Evolutionary conservation across 2,113 vertebrate genomes (phyloP), one percentile per base, ranked within the genome.

Genomic region (Cettia cetti): DNA sequence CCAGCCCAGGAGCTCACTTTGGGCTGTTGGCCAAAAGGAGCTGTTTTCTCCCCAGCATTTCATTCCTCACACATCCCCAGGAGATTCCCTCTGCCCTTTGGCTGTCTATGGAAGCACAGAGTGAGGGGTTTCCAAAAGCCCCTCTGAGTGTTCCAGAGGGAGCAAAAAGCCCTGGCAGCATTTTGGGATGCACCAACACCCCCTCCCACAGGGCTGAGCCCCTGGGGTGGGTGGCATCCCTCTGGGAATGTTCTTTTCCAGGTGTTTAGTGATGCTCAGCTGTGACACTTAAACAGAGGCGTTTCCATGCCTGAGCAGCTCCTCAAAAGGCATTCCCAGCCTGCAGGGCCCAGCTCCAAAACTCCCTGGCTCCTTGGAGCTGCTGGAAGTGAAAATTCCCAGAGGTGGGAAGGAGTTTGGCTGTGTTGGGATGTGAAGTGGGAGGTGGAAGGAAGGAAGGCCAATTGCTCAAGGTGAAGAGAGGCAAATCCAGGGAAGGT

Each of bases 41-140:
- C 28, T 22, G 26, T 0, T 83, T 20, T 5, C 2, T 15, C 27
- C 71, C 52, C 6, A n/a, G 0, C 9, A 2, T 22, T 28, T 6
- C 44, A 6, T 26, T 14, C 28, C 65, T 40, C 47, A 1, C 7
- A 5, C 10, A 5, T 12, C 1, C 45, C 0, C 0, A 12, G 75
- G 30, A 37, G 37, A 4, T 13, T 45, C 30, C 21, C 4, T 7
- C 19, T 28, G 23, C 49, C 8, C 24, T 18, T 10, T 15, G 19
- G 4, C 22, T 23, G 4, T 6, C 6, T n/a, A n/a, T n/a, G 1
- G 11, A 2, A 6, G 35, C 40, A 7, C 10, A 5, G 24, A 4
- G 0, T 9, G 7, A 15, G n/a, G 37, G 17, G 31, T 6, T 78
- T n/a, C 39, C 14, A 15, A 3, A 47, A 24, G 0, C 16, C 30